Percentiles rank a stretch among this genome's conserved stretches.
These are phyloP conservation scores for Camarhynchus parvulus DNA, from an alignment of 2,113 vertebrate genomes.

Conservation along the genomic window DNA sequence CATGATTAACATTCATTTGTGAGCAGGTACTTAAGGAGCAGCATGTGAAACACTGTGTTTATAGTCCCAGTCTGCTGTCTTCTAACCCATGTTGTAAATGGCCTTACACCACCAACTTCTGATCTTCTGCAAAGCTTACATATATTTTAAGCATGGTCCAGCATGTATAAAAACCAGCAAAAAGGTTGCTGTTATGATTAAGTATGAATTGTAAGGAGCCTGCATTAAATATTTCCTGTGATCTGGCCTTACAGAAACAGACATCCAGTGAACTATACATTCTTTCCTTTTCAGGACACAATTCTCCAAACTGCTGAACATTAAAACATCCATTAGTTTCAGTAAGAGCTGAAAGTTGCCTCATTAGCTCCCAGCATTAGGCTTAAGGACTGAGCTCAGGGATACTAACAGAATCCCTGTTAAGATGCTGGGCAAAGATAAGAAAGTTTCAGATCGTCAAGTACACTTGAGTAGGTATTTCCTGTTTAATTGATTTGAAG, in stretches of 20 bases:
- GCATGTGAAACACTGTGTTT: not conserved
- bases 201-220: not conserved
- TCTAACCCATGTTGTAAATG: not conserved
- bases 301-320: not conserved
- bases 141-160: not conserved
- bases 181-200: constrained; percentile 9
- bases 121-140: not conserved
- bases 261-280: not conserved
- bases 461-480: not conserved
- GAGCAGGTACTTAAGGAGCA: not conserved
- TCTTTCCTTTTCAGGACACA: not conserved
- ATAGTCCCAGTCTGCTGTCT: not conserved
- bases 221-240: constrained; percentile 5
- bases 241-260: not conserved
- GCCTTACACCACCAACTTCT: not conserved
- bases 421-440: not conserved
- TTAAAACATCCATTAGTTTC: not conserved
- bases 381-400: not conserved
- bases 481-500: not conserved
- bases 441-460: not conserved
- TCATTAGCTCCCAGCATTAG: not conserved
- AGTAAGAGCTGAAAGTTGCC: not conserved
- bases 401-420: not conserved
- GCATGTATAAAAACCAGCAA: not conserved
- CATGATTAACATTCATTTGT: not conserved